phyloP scores from a whole-genome alignment of 2,797 vertebrate genomes.

The Zonotrichia albicollis region DNA sequence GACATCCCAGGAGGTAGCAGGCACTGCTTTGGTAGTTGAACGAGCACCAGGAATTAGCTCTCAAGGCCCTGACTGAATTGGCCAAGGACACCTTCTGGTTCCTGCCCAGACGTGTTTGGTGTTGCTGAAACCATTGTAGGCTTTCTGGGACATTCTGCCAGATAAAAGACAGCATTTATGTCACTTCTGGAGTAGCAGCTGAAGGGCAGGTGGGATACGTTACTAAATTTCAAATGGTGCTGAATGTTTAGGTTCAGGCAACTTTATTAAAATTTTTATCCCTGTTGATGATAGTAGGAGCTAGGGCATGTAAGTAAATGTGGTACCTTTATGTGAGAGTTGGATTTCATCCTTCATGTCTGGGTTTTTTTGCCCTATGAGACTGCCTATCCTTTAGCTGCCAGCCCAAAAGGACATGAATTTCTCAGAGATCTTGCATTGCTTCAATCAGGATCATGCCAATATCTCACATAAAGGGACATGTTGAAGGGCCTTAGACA shows the following conservation, averaged over 20 bases:
- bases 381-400: not conserved
- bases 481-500: not conserved
- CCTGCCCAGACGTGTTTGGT: not conserved
- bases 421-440: not conserved
- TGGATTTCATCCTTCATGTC: not conserved
- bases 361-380: fast-evolving
- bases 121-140: not conserved
- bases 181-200: not conserved
- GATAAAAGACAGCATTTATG: not conserved
- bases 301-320: not conserved
- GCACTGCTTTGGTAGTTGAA: not conserved
- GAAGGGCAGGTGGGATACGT: not conserved
- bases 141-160: not conserved
- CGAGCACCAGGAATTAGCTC: not conserved
- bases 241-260: not conserved
- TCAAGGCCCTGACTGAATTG: not conserved
- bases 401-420: not conserved
- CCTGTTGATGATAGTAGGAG: not conserved
- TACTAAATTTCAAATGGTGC: not conserved
- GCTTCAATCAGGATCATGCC: not conserved
- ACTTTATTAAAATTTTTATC: not conserved
- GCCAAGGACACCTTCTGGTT: not conserved
- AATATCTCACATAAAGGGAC: not conserved
- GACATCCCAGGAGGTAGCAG: not conserved
- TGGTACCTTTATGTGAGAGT: not conserved